Conservation (phyloP, 2,797 vertebrate species). For the Hydrolagus colliei region DNA sequence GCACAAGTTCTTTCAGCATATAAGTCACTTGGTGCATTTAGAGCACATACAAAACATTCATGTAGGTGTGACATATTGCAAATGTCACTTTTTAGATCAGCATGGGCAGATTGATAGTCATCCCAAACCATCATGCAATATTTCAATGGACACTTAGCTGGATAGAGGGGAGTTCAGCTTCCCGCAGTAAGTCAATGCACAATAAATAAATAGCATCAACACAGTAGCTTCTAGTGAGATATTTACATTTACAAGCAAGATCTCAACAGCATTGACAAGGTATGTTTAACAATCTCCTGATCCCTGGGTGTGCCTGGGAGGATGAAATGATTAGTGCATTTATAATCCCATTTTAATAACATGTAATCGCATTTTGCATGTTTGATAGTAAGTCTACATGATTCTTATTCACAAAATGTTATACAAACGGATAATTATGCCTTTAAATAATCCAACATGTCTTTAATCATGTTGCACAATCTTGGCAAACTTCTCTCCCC, state of each 20-base stretch:
- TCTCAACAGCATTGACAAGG: constrained; percentile 33
- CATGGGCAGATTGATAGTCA: background rate
- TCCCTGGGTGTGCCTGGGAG: constrained; percentile 68
- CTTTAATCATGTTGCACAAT: background rate
- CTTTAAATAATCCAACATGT: background rate
- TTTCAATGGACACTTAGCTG: no score
- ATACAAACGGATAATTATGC: constrained; percentile 17
- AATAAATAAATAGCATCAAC: background rate
- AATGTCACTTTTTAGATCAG: background rate
- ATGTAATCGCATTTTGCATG: constrained; percentile 72
- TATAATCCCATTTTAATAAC: constrained; percentile 77
- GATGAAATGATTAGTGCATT: constrained; percentile 68
- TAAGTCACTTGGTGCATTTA: background rate
- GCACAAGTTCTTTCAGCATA: background rate
- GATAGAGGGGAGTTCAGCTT: no score
- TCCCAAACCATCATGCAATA: no score
- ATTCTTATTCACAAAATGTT: constrained; percentile 39
- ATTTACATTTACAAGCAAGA: constrained; percentile 9
- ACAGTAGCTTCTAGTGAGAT: background rate
- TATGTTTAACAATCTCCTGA: constrained; percentile 36
- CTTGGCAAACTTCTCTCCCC: background rate
- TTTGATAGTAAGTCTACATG: constrained; percentile 65
- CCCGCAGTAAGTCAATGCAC: background rate
- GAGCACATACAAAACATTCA: background rate
- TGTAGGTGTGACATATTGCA: background rate